Evolutionary conservation across 2,797 vertebrate species (phyloP), one percentile per base, ranked within the genome.

Genomic region (Serranus cabrilla): DNA sequence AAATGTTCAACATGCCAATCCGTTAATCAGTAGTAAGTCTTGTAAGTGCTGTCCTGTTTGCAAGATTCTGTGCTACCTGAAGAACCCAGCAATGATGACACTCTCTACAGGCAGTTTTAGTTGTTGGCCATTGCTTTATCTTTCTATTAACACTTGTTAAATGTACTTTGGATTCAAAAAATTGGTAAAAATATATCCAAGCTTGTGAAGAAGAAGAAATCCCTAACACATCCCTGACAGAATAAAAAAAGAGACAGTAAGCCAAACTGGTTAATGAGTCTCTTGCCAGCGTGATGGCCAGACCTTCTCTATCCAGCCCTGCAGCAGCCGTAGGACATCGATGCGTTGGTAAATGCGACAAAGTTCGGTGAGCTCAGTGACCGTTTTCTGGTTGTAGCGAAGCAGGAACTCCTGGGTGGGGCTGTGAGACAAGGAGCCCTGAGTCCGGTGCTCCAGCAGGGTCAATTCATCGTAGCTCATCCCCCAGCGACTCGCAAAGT

Each of bases 401-500:
- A 97, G 90, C 90, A 99, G 92, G 91, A 99, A 97, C 89, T 98
- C 97, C 89, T 97, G 92, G 45, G 98, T 99, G 68, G 98, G 98
- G 92, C 98, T 99, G 74, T 97, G 96, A 5, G 89, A 92, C 90
- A 96, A 76, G 82, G 96, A 93, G 55, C 94, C 95, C 64, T 95
- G 94, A 10, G 93, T 95, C 84, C 92, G 93, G 86, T 99, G 97
- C 93, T 99, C 98, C 88, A 99, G 94, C 87, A 99, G 95, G 56
- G 95, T 96, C 70, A 99, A 94, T 93, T 99, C 98, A 7, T 99
- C 98, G 0, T 99, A 99, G 80, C 96, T 97, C 98, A 99, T 99
- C 27, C 98, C 98, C 98, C 98, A 99, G 59, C 97, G 98, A 90
- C 98, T 99, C 4, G 98, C 98, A 93, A 99, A 97, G 94, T 99